phyloP scores from a whole-genome alignment of 2,888 invertebrate species.

The Limenitis camilla region DNA sequence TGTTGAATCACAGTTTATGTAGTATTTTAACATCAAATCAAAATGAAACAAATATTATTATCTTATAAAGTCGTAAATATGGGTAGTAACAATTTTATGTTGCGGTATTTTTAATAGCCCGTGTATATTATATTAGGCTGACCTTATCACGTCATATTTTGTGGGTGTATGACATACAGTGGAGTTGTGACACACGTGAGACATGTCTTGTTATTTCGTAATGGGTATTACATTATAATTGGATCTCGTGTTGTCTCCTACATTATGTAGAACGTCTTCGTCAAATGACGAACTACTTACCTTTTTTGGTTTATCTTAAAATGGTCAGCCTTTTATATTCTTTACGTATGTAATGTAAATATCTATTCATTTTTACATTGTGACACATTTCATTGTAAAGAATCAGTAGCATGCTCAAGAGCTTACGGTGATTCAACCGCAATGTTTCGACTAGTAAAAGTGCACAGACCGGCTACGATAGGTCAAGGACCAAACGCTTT shows the following conservation, averaged over 20 bases:
- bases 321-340: background rate
- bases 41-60: background rate
- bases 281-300: no score
- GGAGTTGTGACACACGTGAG: no score
- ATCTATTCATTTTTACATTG: background rate
- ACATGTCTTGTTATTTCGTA: no score
- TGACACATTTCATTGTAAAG: background rate
- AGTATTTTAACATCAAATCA: no score
- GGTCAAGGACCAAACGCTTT: slow-evolving; percentile 60
- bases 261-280: no score
- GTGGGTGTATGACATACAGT: background rate
- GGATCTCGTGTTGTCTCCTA: no score
- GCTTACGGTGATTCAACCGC: slow-evolving; percentile 32
- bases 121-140: background rate
- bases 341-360: background rate
- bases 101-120: background rate
- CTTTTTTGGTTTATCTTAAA: background rate
- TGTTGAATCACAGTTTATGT: no score
- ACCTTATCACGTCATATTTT: background rate
- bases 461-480: slow-evolving; percentile 42
- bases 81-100: background rate
- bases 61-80: slow-evolving; percentile 1
- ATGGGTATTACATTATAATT: no score
- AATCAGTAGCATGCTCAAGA: background rate
- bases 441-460: slow-evolving; percentile 51